Base-by-base conservation (phyloP, 2,888 invertebrate genomes). In the Tetranychus piercei region DNA sequence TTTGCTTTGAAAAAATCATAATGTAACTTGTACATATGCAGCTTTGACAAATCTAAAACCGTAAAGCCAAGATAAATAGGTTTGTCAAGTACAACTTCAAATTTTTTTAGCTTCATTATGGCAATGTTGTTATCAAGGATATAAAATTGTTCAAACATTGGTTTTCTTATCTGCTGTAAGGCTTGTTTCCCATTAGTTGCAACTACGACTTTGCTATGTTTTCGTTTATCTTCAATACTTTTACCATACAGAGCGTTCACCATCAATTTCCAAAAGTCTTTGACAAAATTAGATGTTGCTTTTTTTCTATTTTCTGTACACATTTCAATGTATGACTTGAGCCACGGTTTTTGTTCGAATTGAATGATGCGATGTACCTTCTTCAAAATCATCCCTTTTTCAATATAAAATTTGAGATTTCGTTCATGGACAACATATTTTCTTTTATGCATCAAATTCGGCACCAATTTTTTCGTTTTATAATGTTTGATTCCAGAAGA, bases 191-290 rank as follows among this genome's bases (percentile, higher is more conserved):
- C 65, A 65, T 75, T 67, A 11, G 20, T 71, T 15, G 74, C 76
- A n/a, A 81, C 64, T 69, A 76, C 75, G 1, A 81, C 76, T 76
- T 80, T 79, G 20, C 78, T 76, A 77, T 79, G 76, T 34, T 80
- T 80, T 75, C 80, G 75, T 23, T 80, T 76, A 77, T 81, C 81
- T 76, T 81, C 79, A 78, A 81, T 80, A 44, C 79, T 80, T 77
- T 82, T 81, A 9, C 81, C 81, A 78, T 81, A 82, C 15, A 81
- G 79, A 20, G 78, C 71, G 76, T 81, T 81, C 76, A 81, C 81
- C 79, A 80, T 79, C 9, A 81, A 76, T 76, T 82, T 81, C 73
- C 81, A 83, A 73, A 83, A 80, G 76, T 80, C 80, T 79, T 82
- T 81, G 75, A 81, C 79, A 79, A 82, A 82, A 70, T 79, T 80